phyloP scores from a whole-genome alignment of 1,140 invertebrate species.

The Hycleus cichorii region DNA sequence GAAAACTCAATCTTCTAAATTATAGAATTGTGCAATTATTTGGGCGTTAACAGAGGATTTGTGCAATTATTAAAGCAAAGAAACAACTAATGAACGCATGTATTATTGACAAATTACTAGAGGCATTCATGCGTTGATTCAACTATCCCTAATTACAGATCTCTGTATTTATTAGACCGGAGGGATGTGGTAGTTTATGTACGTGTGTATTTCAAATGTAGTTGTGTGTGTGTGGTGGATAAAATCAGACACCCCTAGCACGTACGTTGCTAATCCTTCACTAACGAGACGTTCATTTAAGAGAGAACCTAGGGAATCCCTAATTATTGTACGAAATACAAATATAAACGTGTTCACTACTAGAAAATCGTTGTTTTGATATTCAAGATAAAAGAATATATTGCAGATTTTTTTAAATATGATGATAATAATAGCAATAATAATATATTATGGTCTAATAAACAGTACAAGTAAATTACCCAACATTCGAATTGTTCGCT shows the following conservation, averaged over 20 bases:
- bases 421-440: too few species aligned
- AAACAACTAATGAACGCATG: constrained; percentile 14
- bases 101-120: constrained; percentile 22
- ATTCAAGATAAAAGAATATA: too few species aligned
- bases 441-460: constrained; percentile 4
- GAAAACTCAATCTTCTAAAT: too few species aligned
- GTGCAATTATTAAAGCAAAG: constrained; percentile 10
- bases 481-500: constrained; percentile 9
- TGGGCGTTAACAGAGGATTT: neutral
- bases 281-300: constrained; percentile 32
- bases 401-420: too few species aligned
- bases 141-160: constrained; percentile 20
- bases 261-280: constrained; percentile 30
- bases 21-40: constrained; percentile 5
- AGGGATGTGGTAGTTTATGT: too few species aligned
- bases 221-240: constrained; percentile 8
- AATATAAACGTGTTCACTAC: constrained; percentile 2
- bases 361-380: too few species aligned
- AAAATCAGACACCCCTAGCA: constrained; percentile 27
- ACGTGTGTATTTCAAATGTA: neutral
- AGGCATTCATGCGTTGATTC: constrained; percentile 19
- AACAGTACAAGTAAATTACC: constrained; percentile 15
- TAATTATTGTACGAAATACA: constrained; percentile 25
- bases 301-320: constrained; percentile 23
- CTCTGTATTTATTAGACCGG: neutral